A percentile compares a stretch with the other conserved stretches of the same genome.
Conservation (phyloP, 2,888 invertebrate species). For the Coelogynopora nodosa region DNA sequence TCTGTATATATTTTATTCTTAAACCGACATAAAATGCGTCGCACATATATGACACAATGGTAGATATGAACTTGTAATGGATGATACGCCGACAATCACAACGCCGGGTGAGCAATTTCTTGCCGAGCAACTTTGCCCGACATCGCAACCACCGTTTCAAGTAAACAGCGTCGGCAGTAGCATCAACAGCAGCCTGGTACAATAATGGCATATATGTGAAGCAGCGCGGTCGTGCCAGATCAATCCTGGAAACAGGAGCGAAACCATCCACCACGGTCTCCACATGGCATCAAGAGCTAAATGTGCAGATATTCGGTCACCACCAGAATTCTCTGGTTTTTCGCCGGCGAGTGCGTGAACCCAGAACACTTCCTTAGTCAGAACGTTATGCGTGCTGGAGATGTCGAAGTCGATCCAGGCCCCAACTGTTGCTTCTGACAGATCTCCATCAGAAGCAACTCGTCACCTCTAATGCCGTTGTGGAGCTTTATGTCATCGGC, state of each 20-base stretch:
- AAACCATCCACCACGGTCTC: neutral
- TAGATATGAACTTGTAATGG: no score
- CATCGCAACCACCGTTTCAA: no score
- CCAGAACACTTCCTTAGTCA: neutral
- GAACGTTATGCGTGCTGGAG: neutral
- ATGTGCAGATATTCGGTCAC: neutral
- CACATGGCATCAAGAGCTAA: slow-evolving; percentile 24
- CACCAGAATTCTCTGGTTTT: neutral
- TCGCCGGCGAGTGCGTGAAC: neutral
- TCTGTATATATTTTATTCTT: no score
- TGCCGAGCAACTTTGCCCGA: no score
- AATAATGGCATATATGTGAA: no score
- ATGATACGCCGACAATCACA: no score
- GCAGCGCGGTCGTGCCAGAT: slow-evolving; percentile 3
- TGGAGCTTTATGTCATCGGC: neutral
- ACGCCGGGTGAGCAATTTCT: no score
- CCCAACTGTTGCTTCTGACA: neutral
- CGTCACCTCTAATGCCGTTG: neutral
- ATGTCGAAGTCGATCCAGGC: neutral
- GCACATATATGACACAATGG: no score
- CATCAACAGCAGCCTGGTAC: no score
- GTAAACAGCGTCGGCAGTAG: no score
- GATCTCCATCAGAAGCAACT: slow-evolving; percentile 9
- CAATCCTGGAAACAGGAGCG: slow-evolving; percentile 13
- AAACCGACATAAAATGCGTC: no score